Evolutionary conservation across 2,888 invertebrate genomes (phyloP), one percentile per base, ranked within the genome.

Genomic region (Phyllotreta cruciferae): DNA sequence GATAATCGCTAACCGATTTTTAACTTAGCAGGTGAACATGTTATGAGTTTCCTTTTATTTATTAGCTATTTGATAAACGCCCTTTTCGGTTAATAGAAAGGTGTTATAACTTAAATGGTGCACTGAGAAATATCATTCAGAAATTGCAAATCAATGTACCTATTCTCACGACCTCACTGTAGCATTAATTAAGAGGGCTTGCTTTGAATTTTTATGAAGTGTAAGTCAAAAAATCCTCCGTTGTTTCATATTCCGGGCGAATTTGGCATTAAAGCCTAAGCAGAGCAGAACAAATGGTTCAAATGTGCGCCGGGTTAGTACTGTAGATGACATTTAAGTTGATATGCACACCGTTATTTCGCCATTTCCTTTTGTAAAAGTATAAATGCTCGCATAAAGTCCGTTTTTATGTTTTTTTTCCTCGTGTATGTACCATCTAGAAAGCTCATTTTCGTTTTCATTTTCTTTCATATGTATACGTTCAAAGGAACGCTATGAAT

Each of bases 271-370:
- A 44, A 56, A 44, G 38, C 36, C 56, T 44, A 56, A 56, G 56
- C 45, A 56, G 56, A 56, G 56, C 56, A 56, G 44, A 56, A 56
- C 56, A 44, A 56, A 56, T 56, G 44, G 56, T 37, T 42, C 42
- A 56, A 44, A 42, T 56, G 44, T 56, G 56, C 56, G 37, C 7
- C 41, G 41, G 54, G 39, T 39, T 54, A 54, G 39, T 41, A 14
- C 54, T 56, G 44, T 36, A 13, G 56, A 44, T 56, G 56, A 56
- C 56, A 35, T 56, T 56, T 56, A 56, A 44, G 44, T 44, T 44
- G 36, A 44, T 41, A 56, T 56, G 35, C 42, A n/a, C 42, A 6
- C 42, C 56, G 45, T 56, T 56, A 54, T 42, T 54, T 41, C 42
- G 42, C 10, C 35, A 35, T 41, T 52, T 10, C 10, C 38, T 38